These are phyloP conservation scores for Xanthorhoe designata DNA, from an alignment of 2,888 invertebrate genomes.

Conservation along the genomic window DNA sequence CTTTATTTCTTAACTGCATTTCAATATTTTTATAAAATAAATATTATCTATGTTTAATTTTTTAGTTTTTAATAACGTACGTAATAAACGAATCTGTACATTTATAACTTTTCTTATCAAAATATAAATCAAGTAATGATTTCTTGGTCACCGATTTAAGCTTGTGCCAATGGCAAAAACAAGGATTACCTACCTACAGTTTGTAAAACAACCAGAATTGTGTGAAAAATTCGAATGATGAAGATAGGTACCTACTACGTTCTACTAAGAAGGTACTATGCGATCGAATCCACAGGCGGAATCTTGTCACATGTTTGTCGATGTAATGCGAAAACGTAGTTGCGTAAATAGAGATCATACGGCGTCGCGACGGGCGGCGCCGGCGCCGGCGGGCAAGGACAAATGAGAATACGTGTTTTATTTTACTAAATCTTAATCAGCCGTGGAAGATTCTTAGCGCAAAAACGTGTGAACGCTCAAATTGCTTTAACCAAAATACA, in stretches of 20 bases:
- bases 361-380: slow-evolving; percentile 71
- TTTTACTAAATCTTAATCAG: slow-evolving; percentile 46
- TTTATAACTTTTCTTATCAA: too few relatives aligned
- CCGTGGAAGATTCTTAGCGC: slow-evolving; percentile 32
- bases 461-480: slow-evolving; percentile 28
- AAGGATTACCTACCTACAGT: too few relatives aligned
- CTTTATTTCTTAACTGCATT: too few relatives aligned
- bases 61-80: too few relatives aligned
- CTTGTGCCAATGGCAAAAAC: too few relatives aligned
- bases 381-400: slow-evolving; percentile 57
- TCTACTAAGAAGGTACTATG: too few relatives aligned
- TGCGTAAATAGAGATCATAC: slow-evolving; percentile 78
- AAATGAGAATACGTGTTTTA: slow-evolving; percentile 57
- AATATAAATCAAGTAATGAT: too few relatives aligned
- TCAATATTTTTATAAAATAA: too few relatives aligned
- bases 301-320: slow-evolving; percentile 61
- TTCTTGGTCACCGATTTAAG: too few relatives aligned
- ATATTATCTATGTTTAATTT: too few relatives aligned
- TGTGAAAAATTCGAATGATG: neutral
- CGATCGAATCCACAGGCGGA: slow-evolving; percentile 41
- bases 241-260: neutral
- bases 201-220: too few relatives aligned
- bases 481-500: slow-evolving; percentile 17
- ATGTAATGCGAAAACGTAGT: slow-evolving; percentile 71
- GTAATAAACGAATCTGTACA: too few relatives aligned